Evolutionary conservation across 1,140 invertebrate genomes (phyloP), one percentile per base, ranked within the genome.

Genomic region (Mesaphorura yosii): DNA sequence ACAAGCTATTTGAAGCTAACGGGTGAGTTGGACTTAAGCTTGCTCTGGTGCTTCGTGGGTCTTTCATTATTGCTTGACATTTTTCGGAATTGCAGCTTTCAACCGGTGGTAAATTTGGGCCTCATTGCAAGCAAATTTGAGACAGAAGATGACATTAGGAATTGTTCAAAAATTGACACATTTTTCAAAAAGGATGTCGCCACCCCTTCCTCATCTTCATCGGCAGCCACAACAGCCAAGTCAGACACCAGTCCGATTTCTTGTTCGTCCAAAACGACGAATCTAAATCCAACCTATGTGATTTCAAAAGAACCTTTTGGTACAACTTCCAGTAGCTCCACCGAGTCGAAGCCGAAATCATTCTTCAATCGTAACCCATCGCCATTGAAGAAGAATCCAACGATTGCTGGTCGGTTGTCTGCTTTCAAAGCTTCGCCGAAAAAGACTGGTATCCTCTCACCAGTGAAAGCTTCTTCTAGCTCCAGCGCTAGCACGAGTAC

Each of bases 61-160:
- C 25, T 34, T 19, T 20, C n/a, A 47, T 51, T 41, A 25, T n/a
- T 51, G 15, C 25, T 4, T 20, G 20, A 15, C 26, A 27, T 41
- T 6, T 34, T 17, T 44, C 14, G n/a, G n/a, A n/a, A n/a, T 42
- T 53, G 4, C 38, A 60, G 59, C 2, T 23, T 51, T 6, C 25
- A 37, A 14, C 44, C 49, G 5, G 55, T 62, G 3, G 48, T 25
- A 26, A 46, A 20, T 27, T 38, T 62, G n/a, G 60, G 60, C 0
- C 22, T 62, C 1, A 51, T 53, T 28, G 60, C 60, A 22, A 56
- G 57, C 17, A 62, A 58, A 53, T 59, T 62, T 37, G 60, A 62
- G 44, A 57, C 56, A 26, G 60, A 58, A 39, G 15, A 37, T 27
- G 34, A 48, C 34, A 22, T 29, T 3, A 31, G 28, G 12, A 7